Evolutionary conservation across 2,888 invertebrate species (phyloP).

Genomic region (Ormyrus nitidulus): DNA sequence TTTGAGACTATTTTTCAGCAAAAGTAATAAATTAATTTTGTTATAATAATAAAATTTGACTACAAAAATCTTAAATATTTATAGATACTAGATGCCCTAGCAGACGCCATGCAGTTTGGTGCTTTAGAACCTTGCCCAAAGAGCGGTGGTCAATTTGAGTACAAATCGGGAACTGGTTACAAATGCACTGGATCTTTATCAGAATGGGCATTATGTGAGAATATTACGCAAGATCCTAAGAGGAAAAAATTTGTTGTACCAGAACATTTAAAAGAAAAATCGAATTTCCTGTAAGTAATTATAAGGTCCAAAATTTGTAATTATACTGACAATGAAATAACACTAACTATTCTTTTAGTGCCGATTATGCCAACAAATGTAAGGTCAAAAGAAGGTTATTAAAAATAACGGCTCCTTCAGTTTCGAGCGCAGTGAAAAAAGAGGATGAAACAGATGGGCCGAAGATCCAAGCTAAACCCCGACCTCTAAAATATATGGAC

Average conservation of each 20-base stretch:
- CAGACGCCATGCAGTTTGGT: slow-evolving; percentile 94
- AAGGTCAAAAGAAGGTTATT: slow-evolving; percentile 79
- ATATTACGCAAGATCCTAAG: slow-evolving; percentile 83
- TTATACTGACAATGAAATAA: slow-evolving; percentile 14
- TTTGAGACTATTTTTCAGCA: neutral
- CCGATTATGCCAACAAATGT: slow-evolving; percentile 77
- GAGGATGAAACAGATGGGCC: slow-evolving; percentile 78
- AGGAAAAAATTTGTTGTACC: slow-evolving; percentile 85
- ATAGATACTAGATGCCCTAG: slow-evolving; percentile 85
- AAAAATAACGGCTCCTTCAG: slow-evolving; percentile 77
- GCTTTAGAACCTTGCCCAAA: slow-evolving; percentile 85
- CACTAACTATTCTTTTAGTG: slow-evolving; percentile 66
- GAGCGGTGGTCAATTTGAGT: slow-evolving; percentile 86
- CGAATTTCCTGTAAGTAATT: slow-evolving; percentile 77
- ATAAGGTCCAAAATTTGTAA: neutral
- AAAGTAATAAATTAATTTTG: neutral
- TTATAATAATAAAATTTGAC: neutral
- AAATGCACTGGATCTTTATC: slow-evolving; percentile 88
- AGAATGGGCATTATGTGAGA: slow-evolving; percentile 93
- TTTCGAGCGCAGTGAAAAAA: slow-evolving; percentile 76
- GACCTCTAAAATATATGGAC: slow-evolving; percentile 86
- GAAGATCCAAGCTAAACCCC: slow-evolving; percentile 79
- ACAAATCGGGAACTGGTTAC: slow-evolving; percentile 85
- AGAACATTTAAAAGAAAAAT: slow-evolving; percentile 77
- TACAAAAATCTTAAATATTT: slow-evolving; percentile 28